Conservation (phyloP, 2,888 invertebrate species). For the Perizoma flavofasciatum region DNA sequence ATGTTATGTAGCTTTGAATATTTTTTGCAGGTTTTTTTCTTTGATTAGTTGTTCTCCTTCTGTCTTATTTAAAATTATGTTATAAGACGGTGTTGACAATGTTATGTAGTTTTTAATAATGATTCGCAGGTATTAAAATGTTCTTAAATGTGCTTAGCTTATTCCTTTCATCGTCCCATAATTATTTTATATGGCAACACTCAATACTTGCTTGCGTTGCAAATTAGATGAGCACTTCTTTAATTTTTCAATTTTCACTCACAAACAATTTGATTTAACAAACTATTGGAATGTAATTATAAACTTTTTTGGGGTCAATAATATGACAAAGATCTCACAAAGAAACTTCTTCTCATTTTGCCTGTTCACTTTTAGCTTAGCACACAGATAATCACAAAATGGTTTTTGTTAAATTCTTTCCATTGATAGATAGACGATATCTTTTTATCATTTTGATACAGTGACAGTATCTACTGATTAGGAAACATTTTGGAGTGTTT, state of each 20-base stretch:
- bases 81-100: not conserved
- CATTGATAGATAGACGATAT: slow-evolving; percentile 28
- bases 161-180: too few species aligned
- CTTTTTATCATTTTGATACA: slow-evolving; percentile 33
- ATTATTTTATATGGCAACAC: slow-evolving; percentile 15
- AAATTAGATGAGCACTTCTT: slow-evolving; percentile 45
- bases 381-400: slow-evolving; percentile 18
- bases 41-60: too few species aligned
- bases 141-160: too few species aligned
- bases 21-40: too few species aligned
- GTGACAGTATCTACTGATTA: slow-evolving; percentile 27
- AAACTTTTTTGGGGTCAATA: too few species aligned
- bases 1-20: too few species aligned
- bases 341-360: slow-evolving; percentile 21
- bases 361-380: not conserved
- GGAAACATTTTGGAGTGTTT: slow-evolving; percentile 21
- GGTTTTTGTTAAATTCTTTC: slow-evolving; percentile 13
- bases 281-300: slow-evolving; percentile 56
- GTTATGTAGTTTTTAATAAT: too few species aligned
- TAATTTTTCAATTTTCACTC: slow-evolving; percentile 44
- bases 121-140: too few species aligned
- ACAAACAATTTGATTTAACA: slow-evolving; percentile 56
- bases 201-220: slow-evolving; percentile 43
- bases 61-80: too few species aligned
- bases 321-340: slow-evolving; percentile 1